phyloP scores from a whole-genome alignment of 2,888 invertebrate genomes.

The Vanessa cardui region DNA sequence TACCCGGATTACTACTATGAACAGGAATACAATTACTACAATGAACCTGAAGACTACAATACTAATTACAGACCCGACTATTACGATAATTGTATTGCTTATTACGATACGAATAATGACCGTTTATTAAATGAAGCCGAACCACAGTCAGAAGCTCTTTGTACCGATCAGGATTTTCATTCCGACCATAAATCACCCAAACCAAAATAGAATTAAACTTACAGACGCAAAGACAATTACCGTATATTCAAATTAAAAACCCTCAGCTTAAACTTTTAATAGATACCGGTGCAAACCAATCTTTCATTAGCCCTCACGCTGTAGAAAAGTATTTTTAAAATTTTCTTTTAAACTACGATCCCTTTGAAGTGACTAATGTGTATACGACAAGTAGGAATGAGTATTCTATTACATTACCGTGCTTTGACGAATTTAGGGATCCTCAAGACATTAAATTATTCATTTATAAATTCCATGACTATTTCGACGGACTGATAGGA shows the following conservation, averaged over 20 bases:
- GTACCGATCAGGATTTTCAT: too few species aligned
- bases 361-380: constrained; percentile 6
- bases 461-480: background rate
- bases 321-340: constrained; percentile 1
- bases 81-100: too few species aligned
- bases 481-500: background rate
- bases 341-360: constrained; percentile 1
- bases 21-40: too few species aligned
- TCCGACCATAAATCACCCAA: background rate
- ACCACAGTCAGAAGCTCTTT: too few species aligned
- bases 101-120: too few species aligned
- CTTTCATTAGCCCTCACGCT: constrained; percentile 14
- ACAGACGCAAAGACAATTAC: constrained; percentile 7
- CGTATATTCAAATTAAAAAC: constrained; percentile 11
- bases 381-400: background rate
- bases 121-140: too few species aligned
- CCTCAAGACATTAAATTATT: background rate
- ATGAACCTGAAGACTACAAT: too few species aligned
- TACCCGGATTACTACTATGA: too few species aligned
- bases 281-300: constrained; percentile 16
- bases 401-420: too few species aligned
- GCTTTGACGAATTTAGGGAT: too few species aligned
- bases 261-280: constrained; percentile 4
- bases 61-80: too few species aligned
- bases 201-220: constrained; percentile 13